Evolutionary conservation across 2,113 vertebrate genomes (phyloP).

Genomic region (Osmerus mordax): DNA sequence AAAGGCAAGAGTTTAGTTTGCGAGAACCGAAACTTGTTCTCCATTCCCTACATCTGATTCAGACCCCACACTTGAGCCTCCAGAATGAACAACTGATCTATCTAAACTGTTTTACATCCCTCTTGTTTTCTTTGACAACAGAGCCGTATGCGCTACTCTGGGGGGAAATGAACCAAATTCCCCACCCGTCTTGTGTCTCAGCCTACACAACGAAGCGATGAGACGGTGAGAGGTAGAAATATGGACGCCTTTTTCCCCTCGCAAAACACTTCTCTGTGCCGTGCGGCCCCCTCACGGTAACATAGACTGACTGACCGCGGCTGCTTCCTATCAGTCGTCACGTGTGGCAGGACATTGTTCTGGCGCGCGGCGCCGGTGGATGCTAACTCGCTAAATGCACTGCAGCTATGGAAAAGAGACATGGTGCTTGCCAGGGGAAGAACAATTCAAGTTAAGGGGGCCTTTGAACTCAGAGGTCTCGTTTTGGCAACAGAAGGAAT

Average conservation of each 20-base stretch:
- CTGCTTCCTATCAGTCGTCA: conserved; percentile 1
- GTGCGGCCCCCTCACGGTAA: background rate
- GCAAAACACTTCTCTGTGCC: background rate
- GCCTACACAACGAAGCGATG: background rate
- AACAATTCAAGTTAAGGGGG: background rate
- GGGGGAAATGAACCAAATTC: background rate
- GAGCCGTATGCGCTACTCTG: background rate
- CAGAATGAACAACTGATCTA: background rate
- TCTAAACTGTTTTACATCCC: background rate
- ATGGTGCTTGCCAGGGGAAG: background rate
- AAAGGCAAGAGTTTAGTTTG: no score
- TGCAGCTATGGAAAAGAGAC: conserved; percentile 1
- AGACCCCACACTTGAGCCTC: no score
- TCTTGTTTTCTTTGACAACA: background rate
- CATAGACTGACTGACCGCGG: background rate
- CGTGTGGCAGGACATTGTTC: background rate
- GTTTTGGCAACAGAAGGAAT: conserved; percentile 1
- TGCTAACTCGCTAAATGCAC: conserved; percentile 6
- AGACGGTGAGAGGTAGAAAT: background rate
- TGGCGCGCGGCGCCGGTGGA: background rate
- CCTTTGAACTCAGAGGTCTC: background rate
- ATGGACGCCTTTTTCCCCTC: background rate
- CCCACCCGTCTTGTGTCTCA: background rate
- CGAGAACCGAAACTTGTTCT: no score
- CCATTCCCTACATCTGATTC: no score